Conservation (phyloP, 2,888 invertebrate genomes). For the Heliconius hortense region DNA sequence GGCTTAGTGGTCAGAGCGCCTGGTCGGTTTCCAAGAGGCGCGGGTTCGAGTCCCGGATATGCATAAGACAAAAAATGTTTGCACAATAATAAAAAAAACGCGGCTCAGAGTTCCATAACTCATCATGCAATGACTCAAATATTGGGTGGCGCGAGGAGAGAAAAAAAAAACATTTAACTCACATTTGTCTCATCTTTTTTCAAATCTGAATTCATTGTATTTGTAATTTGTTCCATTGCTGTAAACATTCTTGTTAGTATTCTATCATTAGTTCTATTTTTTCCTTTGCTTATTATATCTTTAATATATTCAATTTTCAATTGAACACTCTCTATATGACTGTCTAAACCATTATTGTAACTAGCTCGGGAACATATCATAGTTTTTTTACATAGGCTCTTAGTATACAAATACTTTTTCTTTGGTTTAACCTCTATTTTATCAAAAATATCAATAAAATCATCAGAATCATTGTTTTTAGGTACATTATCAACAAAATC, state of each 20-base stretch:
- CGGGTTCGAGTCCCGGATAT: no score
- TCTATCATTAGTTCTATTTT: not conserved
- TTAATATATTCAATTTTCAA: constrained; percentile 5
- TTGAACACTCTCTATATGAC: not conserved
- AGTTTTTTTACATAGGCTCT: not conserved
- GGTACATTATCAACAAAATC: not conserved
- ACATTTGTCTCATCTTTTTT: not conserved
- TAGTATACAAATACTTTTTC: not conserved
- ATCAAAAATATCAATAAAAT: no score
- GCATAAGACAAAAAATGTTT: no score
- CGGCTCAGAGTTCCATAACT: no score
- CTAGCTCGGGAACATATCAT: not conserved
- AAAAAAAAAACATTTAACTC: not conserved
- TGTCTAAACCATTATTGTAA: not conserved
- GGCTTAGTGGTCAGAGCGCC: no score
- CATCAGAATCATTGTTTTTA: not conserved
- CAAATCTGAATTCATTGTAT: not conserved
- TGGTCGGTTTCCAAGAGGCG: no score
- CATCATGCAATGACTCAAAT: no score
- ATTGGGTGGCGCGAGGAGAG: no score
- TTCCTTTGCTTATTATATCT: not conserved
- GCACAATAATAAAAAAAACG: no score
- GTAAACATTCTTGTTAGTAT: not conserved
- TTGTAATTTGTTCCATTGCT: not conserved
- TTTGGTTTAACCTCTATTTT: not conserved